phyloP scores from a whole-genome alignment of 2,888 invertebrate genomes.

The Cryptophagus acutangulus region DNA sequence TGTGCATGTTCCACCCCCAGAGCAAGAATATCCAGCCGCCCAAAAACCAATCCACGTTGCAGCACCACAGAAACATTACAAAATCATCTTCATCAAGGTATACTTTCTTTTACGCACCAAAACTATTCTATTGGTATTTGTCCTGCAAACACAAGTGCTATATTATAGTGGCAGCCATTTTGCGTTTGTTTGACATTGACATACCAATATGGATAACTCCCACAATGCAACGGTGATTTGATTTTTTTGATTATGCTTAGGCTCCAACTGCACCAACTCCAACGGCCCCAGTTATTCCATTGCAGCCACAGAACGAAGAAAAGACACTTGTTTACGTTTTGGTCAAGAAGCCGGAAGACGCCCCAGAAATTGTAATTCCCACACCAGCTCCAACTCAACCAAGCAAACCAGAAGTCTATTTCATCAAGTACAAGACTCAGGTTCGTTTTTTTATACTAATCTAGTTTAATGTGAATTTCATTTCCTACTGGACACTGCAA shows the following conservation, averaged over 20 bases:
- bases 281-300: constrained; percentile 73
- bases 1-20: constrained; percentile 85
- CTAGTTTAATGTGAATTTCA: too few species aligned
- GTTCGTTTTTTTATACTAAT: constrained; percentile 46
- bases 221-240: neutral
- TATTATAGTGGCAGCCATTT: too few species aligned
- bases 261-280: constrained; percentile 81
- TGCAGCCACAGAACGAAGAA: constrained; percentile 80
- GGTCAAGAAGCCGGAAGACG: constrained; percentile 84
- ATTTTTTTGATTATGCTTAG: constrained; percentile 54
- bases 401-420: constrained; percentile 85
- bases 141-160: too few species aligned
- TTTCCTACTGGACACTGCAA: neutral
- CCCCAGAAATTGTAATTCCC: constrained; percentile 72
- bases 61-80: constrained; percentile 75
- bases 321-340: constrained; percentile 84
- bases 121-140: neutral
- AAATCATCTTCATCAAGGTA: constrained; percentile 78
- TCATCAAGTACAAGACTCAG: constrained; percentile 85
- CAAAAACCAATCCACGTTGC: constrained; percentile 54
- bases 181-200: constrained; percentile 3
- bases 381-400: constrained; percentile 80
- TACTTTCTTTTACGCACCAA: constrained; percentile 5
- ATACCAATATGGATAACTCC: too few species aligned
- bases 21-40: constrained; percentile 69